Base-by-base conservation (phyloP, 2,888 invertebrate species). In the Strigamia transsilvanica region DNA sequence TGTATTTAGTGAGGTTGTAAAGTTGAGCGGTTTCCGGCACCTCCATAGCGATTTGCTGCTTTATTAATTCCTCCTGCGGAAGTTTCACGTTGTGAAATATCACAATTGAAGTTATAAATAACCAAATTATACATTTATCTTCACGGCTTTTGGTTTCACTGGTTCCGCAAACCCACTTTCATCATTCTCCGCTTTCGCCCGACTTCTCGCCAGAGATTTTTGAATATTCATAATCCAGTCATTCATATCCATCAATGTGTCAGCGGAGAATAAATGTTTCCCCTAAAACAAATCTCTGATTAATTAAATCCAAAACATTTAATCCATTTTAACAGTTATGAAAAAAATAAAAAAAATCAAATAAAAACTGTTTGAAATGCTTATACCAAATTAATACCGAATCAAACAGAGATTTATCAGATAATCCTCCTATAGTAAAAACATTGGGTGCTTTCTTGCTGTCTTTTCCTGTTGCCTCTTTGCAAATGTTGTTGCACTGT, bases 221-320 rank as follows among this genome's bases (percentile, higher is more conserved):
- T 85, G 86, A 80, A 87, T 86, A 56, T 85, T 84, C 77, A 83
- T 84, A 79, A 87, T 85, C 87, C 87, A 87, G 79, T 86, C 86
- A 83, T 85, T 86, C 86, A 87, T 85, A 82, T 87, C 87, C 38
- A 85, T 83, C 46, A 85, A 83, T 21, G 86, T 85, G 56, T 87
- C 87, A 38, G 87, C 86, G 27, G 87, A 85, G 84, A 87, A 87
- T 83, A 86, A 86, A 82, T 87, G 86, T 51, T 87, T 86, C 81
- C 86, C 86, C 87, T 87, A 84, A 18, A 82, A 82, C 56, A 78
- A 83, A 80, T 82, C 38, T 38, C 38, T 81, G 56, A 84, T 32
- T 73, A 32, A 13, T 73, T 34, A 12, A 79, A 79, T 79, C 10
- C n/a, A 13, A 15, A 7, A 77, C 4, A 27, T 0, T 15, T 73